Percentiles rank a stretch among this genome's conserved stretches.
Conservation (phyloP, 2,888 invertebrate species). For the Heliconius ismenius region DNA sequence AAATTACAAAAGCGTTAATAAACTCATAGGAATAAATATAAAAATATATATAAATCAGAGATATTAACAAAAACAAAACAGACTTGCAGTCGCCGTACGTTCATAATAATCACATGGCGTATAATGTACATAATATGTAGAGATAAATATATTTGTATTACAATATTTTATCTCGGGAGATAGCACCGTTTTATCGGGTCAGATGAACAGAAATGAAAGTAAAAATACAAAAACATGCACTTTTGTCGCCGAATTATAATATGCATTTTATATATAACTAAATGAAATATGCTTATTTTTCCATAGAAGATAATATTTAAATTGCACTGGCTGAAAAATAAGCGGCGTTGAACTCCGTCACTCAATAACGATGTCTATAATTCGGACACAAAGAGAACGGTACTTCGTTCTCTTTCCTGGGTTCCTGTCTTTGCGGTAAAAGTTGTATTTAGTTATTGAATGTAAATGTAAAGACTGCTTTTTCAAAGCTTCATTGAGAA, state of each 20-base stretch:
- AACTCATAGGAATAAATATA: neutral
- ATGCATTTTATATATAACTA: neutral
- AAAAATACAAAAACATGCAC: slow-evolving; percentile 14
- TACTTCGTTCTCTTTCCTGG: too few species aligned
- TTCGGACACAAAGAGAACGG: too few species aligned
- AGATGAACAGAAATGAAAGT: slow-evolving; percentile 12
- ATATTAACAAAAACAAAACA: slow-evolving; percentile 20
- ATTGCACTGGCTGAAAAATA: too few species aligned
- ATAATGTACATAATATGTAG: slow-evolving; percentile 6
- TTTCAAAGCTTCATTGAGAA: neutral
- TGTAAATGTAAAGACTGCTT: neutral
- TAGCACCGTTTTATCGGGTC: slow-evolving; percentile 14
- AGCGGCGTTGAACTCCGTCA: too few species aligned
- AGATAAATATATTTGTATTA: slow-evolving; percentile 19
- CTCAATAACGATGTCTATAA: too few species aligned
- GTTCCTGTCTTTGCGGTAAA: too few species aligned
- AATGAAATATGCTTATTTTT: neutral
- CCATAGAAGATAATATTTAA: neutral
- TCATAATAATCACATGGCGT: neutral
- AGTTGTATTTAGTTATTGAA: too few species aligned
- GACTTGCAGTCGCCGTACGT: slow-evolving; percentile 28
- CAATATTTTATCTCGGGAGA: slow-evolving; percentile 14
- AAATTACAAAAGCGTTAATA: neutral
- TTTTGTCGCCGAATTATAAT: neutral
- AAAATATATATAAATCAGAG: neutral